Conservation (phyloP, 2,797 vertebrate genomes). For the Cynodonichthys magdalenae region DNA sequence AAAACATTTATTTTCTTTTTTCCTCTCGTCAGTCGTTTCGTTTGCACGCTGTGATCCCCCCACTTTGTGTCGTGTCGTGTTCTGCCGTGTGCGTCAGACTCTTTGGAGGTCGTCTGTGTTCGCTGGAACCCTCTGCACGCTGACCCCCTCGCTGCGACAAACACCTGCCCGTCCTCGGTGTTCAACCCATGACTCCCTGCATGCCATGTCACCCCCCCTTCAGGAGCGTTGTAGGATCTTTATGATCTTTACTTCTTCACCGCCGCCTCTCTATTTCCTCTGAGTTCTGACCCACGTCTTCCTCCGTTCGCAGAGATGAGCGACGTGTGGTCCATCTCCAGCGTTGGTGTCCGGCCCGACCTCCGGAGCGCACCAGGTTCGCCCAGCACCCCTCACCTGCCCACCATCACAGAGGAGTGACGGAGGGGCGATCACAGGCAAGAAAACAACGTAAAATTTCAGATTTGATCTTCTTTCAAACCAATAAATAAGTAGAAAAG, state of each 20-base stretch:
- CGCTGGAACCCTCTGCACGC: slow-evolving; percentile 74
- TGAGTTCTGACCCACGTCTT: slow-evolving; percentile 15
- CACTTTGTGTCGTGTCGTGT: slow-evolving; percentile 33
- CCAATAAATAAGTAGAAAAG: not conserved
- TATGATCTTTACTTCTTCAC: not conserved
- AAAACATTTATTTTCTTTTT: not conserved
- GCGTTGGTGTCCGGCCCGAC: slow-evolving; percentile 67
- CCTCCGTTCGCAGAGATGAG: slow-evolving; percentile 75
- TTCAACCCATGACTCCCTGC: slow-evolving; percentile 62
- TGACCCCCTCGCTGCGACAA: slow-evolving; percentile 57
- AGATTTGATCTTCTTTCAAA: too few species aligned
- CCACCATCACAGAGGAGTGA: slow-evolving; percentile 81
- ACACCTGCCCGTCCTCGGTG: slow-evolving; percentile 67
- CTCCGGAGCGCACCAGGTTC: slow-evolving; percentile 57
- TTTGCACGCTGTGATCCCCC: slow-evolving; percentile 42
- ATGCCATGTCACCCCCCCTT: slow-evolving; percentile 43
- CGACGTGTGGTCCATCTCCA: slow-evolving; percentile 84
- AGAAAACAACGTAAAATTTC: not conserved
- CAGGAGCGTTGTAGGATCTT: slow-evolving; percentile 49
- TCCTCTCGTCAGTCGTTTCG: not conserved
- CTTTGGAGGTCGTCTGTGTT: slow-evolving; percentile 67
- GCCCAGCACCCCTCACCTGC: slow-evolving; percentile 63
- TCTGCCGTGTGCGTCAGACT: slow-evolving; percentile 63
- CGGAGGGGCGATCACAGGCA: not conserved
- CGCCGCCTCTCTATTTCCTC: slow-evolving; percentile 1